A percentile compares a stretch with the other conserved stretches of the same genome.
These are phyloP conservation scores for Pteromalus puparum DNA, from an alignment of 1,140 invertebrate species.

Conservation along the genomic window DNA sequence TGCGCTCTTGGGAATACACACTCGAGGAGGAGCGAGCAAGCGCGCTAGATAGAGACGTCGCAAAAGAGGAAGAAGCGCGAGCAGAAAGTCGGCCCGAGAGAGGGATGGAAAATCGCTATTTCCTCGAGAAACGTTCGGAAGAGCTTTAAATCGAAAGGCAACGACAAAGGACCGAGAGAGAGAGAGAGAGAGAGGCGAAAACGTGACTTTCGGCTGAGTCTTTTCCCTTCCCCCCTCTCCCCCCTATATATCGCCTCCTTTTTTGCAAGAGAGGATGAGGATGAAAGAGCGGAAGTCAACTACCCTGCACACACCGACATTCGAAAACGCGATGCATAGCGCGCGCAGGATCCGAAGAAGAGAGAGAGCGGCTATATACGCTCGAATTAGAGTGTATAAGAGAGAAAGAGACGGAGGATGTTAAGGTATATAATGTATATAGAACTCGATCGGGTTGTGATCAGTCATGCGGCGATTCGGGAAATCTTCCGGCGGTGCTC, in stretches of 20 bases:
- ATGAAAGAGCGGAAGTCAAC: background rate
- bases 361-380: background rate
- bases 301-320: background rate
- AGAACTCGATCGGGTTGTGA: slow-evolving; percentile 52
- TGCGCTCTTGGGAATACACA: background rate
- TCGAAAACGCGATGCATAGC: background rate
- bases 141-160: slow-evolving; percentile 46
- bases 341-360: background rate
- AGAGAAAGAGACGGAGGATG: background rate
- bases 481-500: slow-evolving; percentile 21
- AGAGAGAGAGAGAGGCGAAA: slow-evolving; percentile 7
- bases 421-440: slow-evolving; percentile 41
- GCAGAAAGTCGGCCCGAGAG: background rate
- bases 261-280: background rate
- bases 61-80: background rate
- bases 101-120: slow-evolving; percentile 44
- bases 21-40: background rate
- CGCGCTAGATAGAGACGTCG: background rate
- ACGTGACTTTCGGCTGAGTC: slow-evolving; percentile 30
- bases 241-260: background rate
- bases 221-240: background rate
- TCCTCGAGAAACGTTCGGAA: slow-evolving; percentile 45
- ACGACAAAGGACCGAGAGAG: slow-evolving; percentile 40
- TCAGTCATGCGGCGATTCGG: slow-evolving; percentile 41
- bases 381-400: background rate